These are phyloP conservation scores for Paramisgurnus dabryanus DNA, from an alignment of 2,113 vertebrate genomes.

Conservation along the genomic window DNA sequence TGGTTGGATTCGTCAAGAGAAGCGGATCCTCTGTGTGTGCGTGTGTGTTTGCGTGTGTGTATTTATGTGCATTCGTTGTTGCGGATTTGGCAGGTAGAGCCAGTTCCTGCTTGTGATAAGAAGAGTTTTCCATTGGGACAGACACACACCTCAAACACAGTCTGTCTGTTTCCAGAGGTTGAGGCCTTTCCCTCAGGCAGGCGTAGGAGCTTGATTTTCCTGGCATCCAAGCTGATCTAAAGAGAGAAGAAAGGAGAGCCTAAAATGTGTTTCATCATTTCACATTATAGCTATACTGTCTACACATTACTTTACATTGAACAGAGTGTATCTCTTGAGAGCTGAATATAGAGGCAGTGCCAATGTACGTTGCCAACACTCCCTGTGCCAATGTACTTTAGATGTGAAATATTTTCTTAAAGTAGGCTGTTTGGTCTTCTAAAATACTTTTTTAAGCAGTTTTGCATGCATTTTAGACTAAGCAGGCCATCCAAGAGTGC, in stretches of 20 bases:
- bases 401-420: too few species aligned
- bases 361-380: too few species aligned
- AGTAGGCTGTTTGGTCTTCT: too few species aligned
- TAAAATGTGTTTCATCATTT: neutral
- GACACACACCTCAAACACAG: slow-evolving; percentile 95
- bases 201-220: slow-evolving; percentile 88
- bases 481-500: too few species aligned
- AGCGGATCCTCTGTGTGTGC: slow-evolving; percentile 53
- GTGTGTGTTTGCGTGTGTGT: slow-evolving; percentile 59
- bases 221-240: slow-evolving; percentile 92
- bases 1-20: slow-evolving; percentile 45
- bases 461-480: too few species aligned
- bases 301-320: neutral
- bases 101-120: slow-evolving; percentile 91
- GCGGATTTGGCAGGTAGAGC: slow-evolving; percentile 96
- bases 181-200: slow-evolving; percentile 92
- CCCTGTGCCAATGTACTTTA: too few species aligned
- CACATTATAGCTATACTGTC: neutral
- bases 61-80: slow-evolving; percentile 91
- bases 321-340: too few species aligned
- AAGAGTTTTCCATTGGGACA: slow-evolving; percentile 94
- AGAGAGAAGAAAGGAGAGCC: slow-evolving; percentile 21
- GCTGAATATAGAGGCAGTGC: too few species aligned
- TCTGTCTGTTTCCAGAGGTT: slow-evolving; percentile 86
- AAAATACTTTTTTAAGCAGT: too few species aligned